Evolutionary conservation across 2,113 vertebrate species (phyloP), one percentile per base, ranked within the genome.

Genomic region (Campylorhamphus procurvoides): DNA sequence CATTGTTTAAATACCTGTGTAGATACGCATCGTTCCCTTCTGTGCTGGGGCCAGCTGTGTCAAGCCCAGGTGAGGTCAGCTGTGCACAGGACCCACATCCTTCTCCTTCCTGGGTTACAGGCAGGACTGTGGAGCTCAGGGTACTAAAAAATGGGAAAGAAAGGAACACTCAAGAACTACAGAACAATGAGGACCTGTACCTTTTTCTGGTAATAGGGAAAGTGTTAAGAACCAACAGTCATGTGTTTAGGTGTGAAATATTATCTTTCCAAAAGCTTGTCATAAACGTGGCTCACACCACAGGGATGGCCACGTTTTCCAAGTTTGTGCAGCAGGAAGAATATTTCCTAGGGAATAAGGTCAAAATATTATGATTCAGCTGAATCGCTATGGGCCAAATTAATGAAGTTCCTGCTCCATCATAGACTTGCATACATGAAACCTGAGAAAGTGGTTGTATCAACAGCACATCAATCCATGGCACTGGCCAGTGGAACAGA

Each of bases 401-500:
- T 95, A 95, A 93, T 75, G 86, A 90, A 94, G 93, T 94, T 96
- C 39, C 76, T 92, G 62, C 60, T 93, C 88, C 73, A 90, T 84
- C 80, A 78, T 20, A 81, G 73, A 58, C 86, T 90, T 95, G 72
- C 58, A 87, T 24, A 28, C 0, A 0, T 73, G 94, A 96, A 97
- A 97, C 77, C 69, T 69, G 92, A 96, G 96, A 96, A 96, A 87
- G 96, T 1, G 73, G 50, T 90, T 84, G 58, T 90, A 96, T 92
- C 90, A 62, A 94, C 94, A 96, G 90, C 77, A 95, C 92, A 97
- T 96, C 93, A 94, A 96, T 96, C 92, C 86, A 53, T 12, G 50
- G 86, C 69, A 68, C 80, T 66, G 76, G 83, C 81, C 69, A 87
- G 73, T 68, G 68, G 31, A 64, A 49, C 15, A 50, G 11, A 88